Percentiles rank a stretch among this genome's conserved stretches.
phyloP scores from a whole-genome alignment of 2,113 vertebrate genomes.

The Istiophorus platypterus region DNA sequence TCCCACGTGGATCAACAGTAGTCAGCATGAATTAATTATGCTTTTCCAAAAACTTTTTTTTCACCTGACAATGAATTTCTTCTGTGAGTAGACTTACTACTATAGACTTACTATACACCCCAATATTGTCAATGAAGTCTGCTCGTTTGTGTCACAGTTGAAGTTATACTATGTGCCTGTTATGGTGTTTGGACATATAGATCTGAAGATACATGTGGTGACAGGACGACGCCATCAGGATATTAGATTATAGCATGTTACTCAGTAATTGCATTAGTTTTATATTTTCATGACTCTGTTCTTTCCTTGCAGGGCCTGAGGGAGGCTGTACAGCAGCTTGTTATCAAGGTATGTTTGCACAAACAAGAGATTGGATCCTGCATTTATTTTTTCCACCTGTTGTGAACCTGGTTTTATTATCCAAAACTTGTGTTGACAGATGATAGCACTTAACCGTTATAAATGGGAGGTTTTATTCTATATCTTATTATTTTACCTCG shows the following conservation, averaged over 20 bases:
- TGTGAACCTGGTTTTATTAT: not conserved
- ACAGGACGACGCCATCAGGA: conserved; percentile 17
- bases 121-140: not conserved
- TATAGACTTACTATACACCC: not conserved
- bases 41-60: no score
- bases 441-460: not conserved
- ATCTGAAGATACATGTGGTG: conserved; percentile 18
- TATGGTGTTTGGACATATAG: not conserved
- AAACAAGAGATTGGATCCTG: not conserved
- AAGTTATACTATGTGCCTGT: not conserved
- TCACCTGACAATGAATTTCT: no score
- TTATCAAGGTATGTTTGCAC: conserved; percentile 77
- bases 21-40: no score
- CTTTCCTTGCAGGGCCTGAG: conserved; percentile 82
- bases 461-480: not conserved
- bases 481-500: not conserved
- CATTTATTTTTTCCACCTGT: not conserved
- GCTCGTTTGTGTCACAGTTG: not conserved
- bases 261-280: conserved; percentile 50
- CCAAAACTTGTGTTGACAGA: not conserved
- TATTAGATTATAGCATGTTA: conserved; percentile 55
- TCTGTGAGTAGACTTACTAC: no score
- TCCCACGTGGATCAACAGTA: no score
- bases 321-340: conserved; percentile 84
- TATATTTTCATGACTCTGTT: conserved; percentile 49